These are phyloP conservation scores for Aulostomus chinensis DNA, from an alignment of 2,797 vertebrate genomes.

Conservation along the genomic window DNA sequence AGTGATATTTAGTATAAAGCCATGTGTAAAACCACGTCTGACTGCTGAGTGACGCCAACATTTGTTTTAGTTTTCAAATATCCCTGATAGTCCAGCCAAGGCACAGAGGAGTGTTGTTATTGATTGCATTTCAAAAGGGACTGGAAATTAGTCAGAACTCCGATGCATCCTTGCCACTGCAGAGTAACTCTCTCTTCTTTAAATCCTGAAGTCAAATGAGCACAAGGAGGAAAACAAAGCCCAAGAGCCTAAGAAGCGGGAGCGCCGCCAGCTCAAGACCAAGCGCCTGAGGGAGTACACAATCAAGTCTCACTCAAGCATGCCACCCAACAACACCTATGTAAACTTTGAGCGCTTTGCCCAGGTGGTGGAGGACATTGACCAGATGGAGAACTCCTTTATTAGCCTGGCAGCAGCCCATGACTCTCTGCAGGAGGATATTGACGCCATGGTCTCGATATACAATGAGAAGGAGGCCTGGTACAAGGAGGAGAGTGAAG, in stretches of 20 bases:
- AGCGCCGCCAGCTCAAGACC: conserved; percentile 87
- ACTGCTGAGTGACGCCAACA: too few relatives aligned
- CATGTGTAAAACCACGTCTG: too few relatives aligned
- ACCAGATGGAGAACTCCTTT: conserved; percentile 77
- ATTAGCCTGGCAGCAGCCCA: conserved; percentile 71
- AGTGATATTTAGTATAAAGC: too few relatives aligned
- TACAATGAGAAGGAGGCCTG: conserved; percentile 93
- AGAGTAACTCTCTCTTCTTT: conserved; percentile 20
- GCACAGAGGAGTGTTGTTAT: too few relatives aligned
- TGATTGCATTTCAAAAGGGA: too few relatives aligned
- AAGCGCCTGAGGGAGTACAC: conserved; percentile 93
- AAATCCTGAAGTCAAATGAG: conserved; percentile 77
- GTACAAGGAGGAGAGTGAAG: conserved; percentile 91
- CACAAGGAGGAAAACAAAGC: conserved; percentile 78
- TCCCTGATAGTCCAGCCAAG: too few relatives aligned
- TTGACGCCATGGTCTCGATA: conserved; percentile 87
- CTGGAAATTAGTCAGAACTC: too few relatives aligned
- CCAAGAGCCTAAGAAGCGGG: conserved; percentile 74
- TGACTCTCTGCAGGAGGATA: conserved; percentile 85
- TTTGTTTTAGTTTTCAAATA: too few relatives aligned
- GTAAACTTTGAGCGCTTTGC: conserved; percentile 92
- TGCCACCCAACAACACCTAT: conserved; percentile 95
- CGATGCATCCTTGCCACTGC: too few relatives aligned
- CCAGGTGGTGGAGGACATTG: conserved; percentile 86
- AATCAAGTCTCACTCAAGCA: conserved; percentile 93